Evolutionary conservation across 2,113 vertebrate genomes (phyloP).

Genomic region (Megaceryle torquata): DNA sequence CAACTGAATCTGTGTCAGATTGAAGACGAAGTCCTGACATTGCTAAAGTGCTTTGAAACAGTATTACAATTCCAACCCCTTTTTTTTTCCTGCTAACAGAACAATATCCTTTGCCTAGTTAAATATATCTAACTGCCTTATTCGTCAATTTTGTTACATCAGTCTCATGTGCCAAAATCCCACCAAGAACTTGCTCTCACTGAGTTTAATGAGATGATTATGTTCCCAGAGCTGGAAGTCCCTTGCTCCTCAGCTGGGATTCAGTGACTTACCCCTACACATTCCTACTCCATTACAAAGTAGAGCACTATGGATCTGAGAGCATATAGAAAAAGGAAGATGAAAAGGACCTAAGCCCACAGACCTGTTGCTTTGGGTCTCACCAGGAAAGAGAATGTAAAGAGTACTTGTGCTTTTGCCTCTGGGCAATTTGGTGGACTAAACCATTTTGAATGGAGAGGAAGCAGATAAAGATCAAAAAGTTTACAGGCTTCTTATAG

Average conservation of each 20-base stretch:
- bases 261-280: not conserved
- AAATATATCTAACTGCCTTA: not conserved
- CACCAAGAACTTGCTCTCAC: not conserved
- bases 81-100: not conserved
- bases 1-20: not conserved
- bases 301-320: not conserved
- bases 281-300: not conserved
- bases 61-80: not conserved
- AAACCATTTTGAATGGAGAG: not conserved
- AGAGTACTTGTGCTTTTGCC: not conserved
- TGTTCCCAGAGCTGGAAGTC: constrained; percentile 38
- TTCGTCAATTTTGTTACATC: not conserved
- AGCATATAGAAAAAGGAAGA: not conserved
- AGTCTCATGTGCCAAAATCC: not conserved
- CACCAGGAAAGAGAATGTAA: not conserved
- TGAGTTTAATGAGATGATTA: not conserved
- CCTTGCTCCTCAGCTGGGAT: not conserved
- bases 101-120: not conserved
- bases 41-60: not conserved
- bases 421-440: not conserved
- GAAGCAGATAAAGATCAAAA: not conserved
- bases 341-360: not conserved
- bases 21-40: not conserved
- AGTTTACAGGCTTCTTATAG: not conserved
- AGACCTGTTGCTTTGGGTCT: not conserved